Conservation (phyloP, 2,888 invertebrate species). For the Allacma fusca region DNA sequence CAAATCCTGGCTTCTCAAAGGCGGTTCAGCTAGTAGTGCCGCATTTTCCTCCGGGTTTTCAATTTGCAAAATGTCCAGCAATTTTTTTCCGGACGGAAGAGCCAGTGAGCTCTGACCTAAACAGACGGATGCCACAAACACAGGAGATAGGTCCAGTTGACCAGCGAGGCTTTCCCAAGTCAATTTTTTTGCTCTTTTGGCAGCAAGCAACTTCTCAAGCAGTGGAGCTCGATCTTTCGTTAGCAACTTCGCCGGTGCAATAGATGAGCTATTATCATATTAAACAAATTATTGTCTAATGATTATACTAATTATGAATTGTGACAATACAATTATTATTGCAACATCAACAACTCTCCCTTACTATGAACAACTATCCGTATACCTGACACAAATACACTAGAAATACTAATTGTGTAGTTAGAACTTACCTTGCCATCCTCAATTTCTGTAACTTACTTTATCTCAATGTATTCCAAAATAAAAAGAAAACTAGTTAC, state of each 20-base stretch:
- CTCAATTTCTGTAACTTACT: too few relatives aligned
- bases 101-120: constrained; percentile 54
- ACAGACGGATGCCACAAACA: constrained; percentile 54
- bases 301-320: too few relatives aligned
- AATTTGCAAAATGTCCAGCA: constrained; percentile 42
- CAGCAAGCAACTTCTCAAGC: constrained; percentile 43
- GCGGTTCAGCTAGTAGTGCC: constrained; percentile 46
- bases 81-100: constrained; percentile 41
- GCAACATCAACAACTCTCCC: too few relatives aligned
- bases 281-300: too few relatives aligned
- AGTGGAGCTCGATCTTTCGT: constrained; percentile 1
- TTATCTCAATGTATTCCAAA: too few relatives aligned
- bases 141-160: constrained; percentile 53
- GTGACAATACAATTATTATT: too few relatives aligned
- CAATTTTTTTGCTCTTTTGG: constrained; percentile 49
- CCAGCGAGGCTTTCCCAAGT: constrained; percentile 58
- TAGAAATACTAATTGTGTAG: too few relatives aligned
- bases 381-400: too few relatives aligned
- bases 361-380: too few relatives aligned
- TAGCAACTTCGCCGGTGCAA: constrained; percentile 2
- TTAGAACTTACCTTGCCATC: too few relatives aligned
- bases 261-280: too few relatives aligned
- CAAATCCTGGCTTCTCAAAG: constrained; percentile 54
- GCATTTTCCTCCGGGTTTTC: constrained; percentile 34
- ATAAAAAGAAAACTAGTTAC: too few relatives aligned